Conservation (phyloP, 1,140 invertebrate genomes). For the Polyergus mexicanus region DNA sequence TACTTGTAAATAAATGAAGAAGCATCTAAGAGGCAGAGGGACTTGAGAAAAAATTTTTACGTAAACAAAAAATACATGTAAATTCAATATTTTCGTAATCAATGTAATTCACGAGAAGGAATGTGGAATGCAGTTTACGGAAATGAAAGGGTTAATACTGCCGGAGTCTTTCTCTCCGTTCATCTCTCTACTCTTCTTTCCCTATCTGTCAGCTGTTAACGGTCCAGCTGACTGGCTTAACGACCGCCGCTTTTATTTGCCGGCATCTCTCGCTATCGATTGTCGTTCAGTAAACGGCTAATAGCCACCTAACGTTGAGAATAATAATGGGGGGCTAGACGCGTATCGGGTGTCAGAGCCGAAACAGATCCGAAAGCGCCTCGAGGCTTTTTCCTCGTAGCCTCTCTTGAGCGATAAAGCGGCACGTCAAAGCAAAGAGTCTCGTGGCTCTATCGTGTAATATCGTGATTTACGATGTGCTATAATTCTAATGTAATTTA, state of each 20-base stretch:
- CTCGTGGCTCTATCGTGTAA: neutral
- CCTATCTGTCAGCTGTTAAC: neutral
- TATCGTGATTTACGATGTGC: slow-evolving; percentile 35
- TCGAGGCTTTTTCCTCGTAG: neutral
- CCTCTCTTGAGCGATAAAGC: slow-evolving; percentile 2
- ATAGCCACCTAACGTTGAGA: slow-evolving; percentile 24
- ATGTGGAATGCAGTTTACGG: neutral
- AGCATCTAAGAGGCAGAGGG: neutral
- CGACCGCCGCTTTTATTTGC: slow-evolving; percentile 9
- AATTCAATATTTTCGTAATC: neutral
- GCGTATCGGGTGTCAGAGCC: slow-evolving; percentile 20
- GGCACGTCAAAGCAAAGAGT: slow-evolving; percentile 1
- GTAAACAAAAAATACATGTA: neutral
- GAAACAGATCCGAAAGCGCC: neutral
- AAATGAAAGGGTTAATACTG: neutral
- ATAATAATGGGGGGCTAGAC: slow-evolving; percentile 39
- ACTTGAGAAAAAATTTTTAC: neutral
- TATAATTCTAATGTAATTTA: slow-evolving; percentile 45
- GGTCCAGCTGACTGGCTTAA: slow-evolving; percentile 27
- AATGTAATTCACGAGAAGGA: neutral
- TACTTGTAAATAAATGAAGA: neutral
- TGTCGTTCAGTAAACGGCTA: slow-evolving; percentile 34
- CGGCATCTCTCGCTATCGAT: neutral
- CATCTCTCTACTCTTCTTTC: neutral
- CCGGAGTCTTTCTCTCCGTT: neutral